Base-by-base conservation (phyloP, 92 coral and sea anemone species). In the Bergia puertoricense region DNA sequence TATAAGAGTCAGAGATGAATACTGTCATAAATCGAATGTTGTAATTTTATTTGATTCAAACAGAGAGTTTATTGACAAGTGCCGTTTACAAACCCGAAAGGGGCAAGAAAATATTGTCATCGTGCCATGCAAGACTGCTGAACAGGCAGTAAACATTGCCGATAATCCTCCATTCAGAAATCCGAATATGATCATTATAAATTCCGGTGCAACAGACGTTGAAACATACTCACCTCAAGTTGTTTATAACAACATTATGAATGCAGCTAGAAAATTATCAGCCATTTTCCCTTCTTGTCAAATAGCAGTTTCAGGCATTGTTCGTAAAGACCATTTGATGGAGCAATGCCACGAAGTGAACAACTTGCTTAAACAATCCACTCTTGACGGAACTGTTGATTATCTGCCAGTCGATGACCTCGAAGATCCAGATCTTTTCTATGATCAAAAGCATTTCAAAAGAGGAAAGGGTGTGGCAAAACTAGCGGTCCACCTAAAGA, bases 71-170 rank as follows among this genome's bases (percentile, higher is more conserved):
- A 71, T 71, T 71, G 75, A 71, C 41, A 71, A 71, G 75, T 2
- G 5, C 5, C 75, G 42, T 30, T 71, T 71, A 71, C 75, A 30
- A 8, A 71, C 75, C 23, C 40, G 75, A n/a, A 71, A 71, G 75
- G 75, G 75, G 13, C 75, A 71, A 38, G 75, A 71, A 71, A 71
- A 71, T 30, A 30, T 71, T 71, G 75, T 23, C 75, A 71, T 71
- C 23, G 75, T 71, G 75, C 75, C 75, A 38, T 71, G 75, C 75
- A 40, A 38, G 22, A 71, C 75, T 71, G 75, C 39, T 38, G 75
- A 71, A 20, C 75, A 71, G 39, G 75, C 75, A 71, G 75, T 71
- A 71, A 71, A 71, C 40, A 23, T 71, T 71, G 75, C 75, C 75
- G 40, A 71, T 71, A 10, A 71, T 30, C 38, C 42, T 6, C 39